A percentile compares a stretch with the other conserved stretches of the same genome.
These are phyloP conservation scores for Aphidius colemani DNA, from an alignment of 2,888 invertebrate species.

Conservation along the genomic window DNA sequence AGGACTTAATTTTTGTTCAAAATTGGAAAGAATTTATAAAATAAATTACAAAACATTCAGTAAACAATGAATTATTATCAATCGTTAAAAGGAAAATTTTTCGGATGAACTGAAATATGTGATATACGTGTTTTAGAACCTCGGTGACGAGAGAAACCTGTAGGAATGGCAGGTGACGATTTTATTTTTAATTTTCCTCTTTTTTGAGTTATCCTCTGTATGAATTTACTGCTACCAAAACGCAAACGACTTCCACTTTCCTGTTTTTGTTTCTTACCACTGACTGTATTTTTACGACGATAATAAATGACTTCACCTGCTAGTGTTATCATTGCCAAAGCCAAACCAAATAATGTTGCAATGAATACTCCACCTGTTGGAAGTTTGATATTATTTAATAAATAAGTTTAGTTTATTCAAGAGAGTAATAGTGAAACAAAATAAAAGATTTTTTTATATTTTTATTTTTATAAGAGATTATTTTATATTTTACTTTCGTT, in stretches of 20 bases:
- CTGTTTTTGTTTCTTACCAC: constrained; percentile 37
- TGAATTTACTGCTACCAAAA: constrained; percentile 32
- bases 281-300: constrained; percentile 42
- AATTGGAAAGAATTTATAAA: no score
- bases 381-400: no score
- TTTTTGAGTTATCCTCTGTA: constrained; percentile 36
- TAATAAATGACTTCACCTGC: constrained; percentile 83
- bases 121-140: constrained; percentile 51
- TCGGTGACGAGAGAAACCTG: constrained; percentile 41
- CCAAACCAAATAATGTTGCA: constrained; percentile 83
- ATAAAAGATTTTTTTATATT: no score
- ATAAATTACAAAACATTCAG: no score
- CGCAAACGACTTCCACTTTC: constrained; percentile 23
- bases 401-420: no score
- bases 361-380: constrained; percentile 92
- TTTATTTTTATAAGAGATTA: no score
- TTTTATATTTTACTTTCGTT: no score
- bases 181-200: constrained; percentile 38
- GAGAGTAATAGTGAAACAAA: no score
- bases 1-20: no score
- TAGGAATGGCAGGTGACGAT: constrained; percentile 49
- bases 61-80: constrained; percentile 35
- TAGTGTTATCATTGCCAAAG: constrained; percentile 82
- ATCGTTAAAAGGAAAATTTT: constrained; percentile 54
- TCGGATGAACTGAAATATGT: constrained; percentile 60